Evolutionary conservation across 2,113 vertebrate species (phyloP).

Genomic region (Scalopus aquaticus): DNA sequence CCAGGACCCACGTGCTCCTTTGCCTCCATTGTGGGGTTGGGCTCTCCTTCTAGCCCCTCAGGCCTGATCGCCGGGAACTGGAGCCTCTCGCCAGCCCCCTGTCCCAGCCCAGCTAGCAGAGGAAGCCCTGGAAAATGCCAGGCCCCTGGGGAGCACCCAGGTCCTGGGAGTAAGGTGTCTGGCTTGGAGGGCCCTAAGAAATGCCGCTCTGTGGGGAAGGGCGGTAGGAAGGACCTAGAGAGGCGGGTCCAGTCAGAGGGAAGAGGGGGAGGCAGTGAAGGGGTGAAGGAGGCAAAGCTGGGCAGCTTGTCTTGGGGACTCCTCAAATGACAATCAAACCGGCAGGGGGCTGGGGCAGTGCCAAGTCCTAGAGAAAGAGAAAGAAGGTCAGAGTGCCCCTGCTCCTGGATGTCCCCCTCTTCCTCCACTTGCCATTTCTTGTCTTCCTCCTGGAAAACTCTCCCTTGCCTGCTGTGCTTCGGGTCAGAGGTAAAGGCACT

Average conservation of each 20-base stretch:
- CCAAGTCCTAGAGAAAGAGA: conserved; percentile 12
- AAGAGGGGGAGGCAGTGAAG: fast-evolving
- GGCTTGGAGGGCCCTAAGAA: not conserved
- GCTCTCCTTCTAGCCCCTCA: not conserved
- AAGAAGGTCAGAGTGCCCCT: not conserved
- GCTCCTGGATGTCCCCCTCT: fast-evolving
- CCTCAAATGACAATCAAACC: conserved; percentile 29
- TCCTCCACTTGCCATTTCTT: not conserved
- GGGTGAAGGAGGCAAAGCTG: not conserved
- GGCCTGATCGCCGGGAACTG: not conserved
- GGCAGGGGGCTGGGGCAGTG: not conserved
- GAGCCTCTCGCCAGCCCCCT: not conserved
- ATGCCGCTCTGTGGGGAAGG: not conserved
- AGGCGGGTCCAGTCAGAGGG: not conserved
- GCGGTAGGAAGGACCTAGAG: conserved; percentile 9
- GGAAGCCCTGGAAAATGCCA: not conserved
- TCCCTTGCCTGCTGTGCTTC: not conserved
- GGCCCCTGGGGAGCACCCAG: not conserved
- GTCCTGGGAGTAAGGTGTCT: not conserved
- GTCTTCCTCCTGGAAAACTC: not conserved
- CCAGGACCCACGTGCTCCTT: not conserved
- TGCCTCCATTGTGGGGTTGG: fast-evolving
- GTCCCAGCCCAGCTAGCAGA: not conserved
- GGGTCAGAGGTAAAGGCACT: not conserved
- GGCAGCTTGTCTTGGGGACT: not conserved